Base-by-base conservation (phyloP, 30 jellyfish, hydroid and myxozoan genomes). In the Aurelia sp. region DNA sequence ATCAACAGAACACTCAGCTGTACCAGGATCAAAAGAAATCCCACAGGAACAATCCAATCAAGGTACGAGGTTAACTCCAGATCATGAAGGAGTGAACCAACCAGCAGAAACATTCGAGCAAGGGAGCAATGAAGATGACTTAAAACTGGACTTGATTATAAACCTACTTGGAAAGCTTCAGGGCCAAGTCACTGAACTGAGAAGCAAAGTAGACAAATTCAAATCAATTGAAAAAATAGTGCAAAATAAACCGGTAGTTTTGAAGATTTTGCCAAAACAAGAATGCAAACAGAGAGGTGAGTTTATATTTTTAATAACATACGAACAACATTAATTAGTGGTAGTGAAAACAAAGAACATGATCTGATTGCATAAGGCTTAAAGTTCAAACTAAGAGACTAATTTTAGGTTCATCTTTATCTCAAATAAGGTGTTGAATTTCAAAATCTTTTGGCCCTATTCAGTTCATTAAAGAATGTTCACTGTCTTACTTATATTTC, bases 281-380 rank as follows among this genome's bases (percentile, higher is more conserved):
- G 41, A 74, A 19, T 74, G 85, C 63, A 70, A 60, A 22, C 72
- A 57, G 41, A 51, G 20, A n/a, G 72, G 85, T 74, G 41, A 74
- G 63, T 33, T 66, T 66, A n/a, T 66, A 5, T 19, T 66, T 21
- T 7, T 0, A 16, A 17, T 66, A 61, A 10, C 11, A n/a, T 61
- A 6, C 15, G 15, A n/a, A n/a, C 19, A 7, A 22, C 19, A n/a
- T 12, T 64, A 21, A 44, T 13, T 16, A 7, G 33, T 13, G 41
- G n/a, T 21, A 4, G 19, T 7, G 52, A 44, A 64, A 64, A 21
- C 53, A 13, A 64, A 18, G 5, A 18, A 44, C 17, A 5, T 7
- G 16, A 44, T 44, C 16, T 6, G 15, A 44, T 44, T 0, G 52
- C 1, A 41, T 41, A 44, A 44, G 9, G 55, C 15, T 44, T 8